Percentiles rank a stretch among this genome's conserved stretches.
Conservation (phyloP, 2,888 invertebrate species). For the Eristalis intricaria region DNA sequence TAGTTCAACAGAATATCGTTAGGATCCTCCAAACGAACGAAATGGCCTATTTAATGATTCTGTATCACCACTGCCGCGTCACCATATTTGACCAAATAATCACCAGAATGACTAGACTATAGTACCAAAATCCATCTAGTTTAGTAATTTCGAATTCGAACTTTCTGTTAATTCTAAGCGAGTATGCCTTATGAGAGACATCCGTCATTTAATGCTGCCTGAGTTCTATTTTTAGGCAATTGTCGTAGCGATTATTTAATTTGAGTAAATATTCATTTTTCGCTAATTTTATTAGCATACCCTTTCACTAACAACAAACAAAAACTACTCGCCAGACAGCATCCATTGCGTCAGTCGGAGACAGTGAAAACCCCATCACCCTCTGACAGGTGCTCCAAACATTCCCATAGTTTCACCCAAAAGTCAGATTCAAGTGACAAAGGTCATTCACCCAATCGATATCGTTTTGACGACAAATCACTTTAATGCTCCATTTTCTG, state of each 20-base stretch:
- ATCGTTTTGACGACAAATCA: conserved; percentile 4
- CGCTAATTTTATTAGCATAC: neutral
- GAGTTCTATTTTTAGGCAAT: too few species aligned
- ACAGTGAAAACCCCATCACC: neutral
- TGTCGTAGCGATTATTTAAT: neutral
- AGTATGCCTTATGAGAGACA: too few species aligned
- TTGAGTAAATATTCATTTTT: neutral
- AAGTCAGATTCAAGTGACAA: neutral
- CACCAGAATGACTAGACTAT: too few species aligned
- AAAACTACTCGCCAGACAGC: neutral
- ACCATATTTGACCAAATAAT: too few species aligned
- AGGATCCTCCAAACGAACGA: too few species aligned
- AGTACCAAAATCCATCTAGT: too few species aligned
- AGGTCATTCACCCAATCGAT: neutral
- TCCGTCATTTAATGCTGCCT: too few species aligned
- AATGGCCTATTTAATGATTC: too few species aligned
- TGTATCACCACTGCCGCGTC: too few species aligned
- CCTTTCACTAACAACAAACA: neutral
- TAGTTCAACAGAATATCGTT: too few species aligned
- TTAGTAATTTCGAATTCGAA: too few species aligned
- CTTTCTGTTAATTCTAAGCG: too few species aligned
- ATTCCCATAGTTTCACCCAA: neutral
- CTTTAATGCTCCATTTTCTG: conserved; percentile 1
- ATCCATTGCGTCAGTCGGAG: neutral
- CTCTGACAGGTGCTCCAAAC: neutral